Evolutionary conservation across 1,140 invertebrate genomes (phyloP).

Genomic region (Polyergus mexicanus): DNA sequence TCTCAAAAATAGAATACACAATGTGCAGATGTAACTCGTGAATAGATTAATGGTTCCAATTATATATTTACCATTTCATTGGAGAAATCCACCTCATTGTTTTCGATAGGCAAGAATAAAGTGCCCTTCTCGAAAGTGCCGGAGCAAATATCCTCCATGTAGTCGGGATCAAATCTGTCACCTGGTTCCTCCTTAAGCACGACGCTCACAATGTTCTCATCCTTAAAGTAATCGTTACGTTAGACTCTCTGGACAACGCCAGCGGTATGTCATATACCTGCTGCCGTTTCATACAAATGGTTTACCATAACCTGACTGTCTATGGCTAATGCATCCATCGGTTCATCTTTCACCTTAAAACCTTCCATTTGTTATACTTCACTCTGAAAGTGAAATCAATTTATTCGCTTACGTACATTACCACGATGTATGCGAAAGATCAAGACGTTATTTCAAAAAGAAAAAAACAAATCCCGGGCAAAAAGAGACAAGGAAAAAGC

Average conservation of each 20-base stretch:
- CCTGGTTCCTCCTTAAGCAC: slow-evolving; percentile 83
- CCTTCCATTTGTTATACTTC: slow-evolving; percentile 75
- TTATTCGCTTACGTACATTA: slow-evolving; percentile 36
- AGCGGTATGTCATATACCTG: slow-evolving; percentile 61
- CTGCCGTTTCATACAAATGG: slow-evolving; percentile 75
- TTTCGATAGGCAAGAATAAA: slow-evolving; percentile 82
- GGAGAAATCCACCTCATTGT: slow-evolving; percentile 83
- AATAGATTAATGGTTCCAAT: neutral
- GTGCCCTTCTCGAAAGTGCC: slow-evolving; percentile 83
- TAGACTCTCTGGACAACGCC: slow-evolving; percentile 69
- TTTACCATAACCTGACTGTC: slow-evolving; percentile 81
- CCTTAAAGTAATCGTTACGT: slow-evolving; percentile 80
- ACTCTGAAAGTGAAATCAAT: slow-evolving; percentile 72
- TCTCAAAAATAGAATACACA: neutral
- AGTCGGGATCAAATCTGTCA: slow-evolving; percentile 81
- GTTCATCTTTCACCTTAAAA: slow-evolving; percentile 76
- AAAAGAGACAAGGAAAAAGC: slow-evolving; percentile 60
- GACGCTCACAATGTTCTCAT: slow-evolving; percentile 84
- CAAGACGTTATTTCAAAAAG: neutral
- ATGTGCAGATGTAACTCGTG: neutral
- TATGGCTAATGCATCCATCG: slow-evolving; percentile 76
- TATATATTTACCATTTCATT: slow-evolving; percentile 83
- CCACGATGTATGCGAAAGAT: neutral
- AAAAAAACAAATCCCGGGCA: slow-evolving; percentile 11
- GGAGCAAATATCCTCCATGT: slow-evolving; percentile 85